These are phyloP conservation scores for Drosophila bunnanda DNA, from an alignment of 2,888 invertebrate genomes.

Conservation along the genomic window DNA sequence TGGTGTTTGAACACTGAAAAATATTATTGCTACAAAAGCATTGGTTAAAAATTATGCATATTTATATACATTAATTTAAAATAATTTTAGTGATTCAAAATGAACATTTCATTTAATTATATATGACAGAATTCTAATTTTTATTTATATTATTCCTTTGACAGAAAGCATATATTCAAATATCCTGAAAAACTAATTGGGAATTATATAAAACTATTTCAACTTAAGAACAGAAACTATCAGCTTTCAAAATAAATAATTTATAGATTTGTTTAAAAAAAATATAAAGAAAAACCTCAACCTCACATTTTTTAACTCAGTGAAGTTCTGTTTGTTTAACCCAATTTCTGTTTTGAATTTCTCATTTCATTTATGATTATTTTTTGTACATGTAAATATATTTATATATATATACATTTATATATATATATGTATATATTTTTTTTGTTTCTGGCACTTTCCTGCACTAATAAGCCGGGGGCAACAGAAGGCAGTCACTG, in stretches of 20 bases:
- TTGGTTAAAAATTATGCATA: too few relatives aligned
- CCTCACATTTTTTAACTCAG: neutral
- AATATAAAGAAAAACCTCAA: too few relatives aligned
- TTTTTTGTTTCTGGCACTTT: constrained; percentile 23
- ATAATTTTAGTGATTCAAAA: neutral
- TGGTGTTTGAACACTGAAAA: constrained; percentile 1
- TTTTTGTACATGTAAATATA: neutral
- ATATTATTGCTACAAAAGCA: neutral
- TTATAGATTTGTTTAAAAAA: too few relatives aligned
- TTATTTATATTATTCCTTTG: too few relatives aligned
- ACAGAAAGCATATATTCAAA: too few relatives aligned
- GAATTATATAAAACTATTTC: too few relatives aligned
- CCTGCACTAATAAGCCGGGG: constrained; percentile 25
- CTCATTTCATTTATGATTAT: neutral
- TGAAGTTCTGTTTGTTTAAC: neutral
- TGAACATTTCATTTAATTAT: neutral
- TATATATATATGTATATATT: neutral
- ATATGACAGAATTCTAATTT: too few relatives aligned
- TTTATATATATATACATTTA: neutral
- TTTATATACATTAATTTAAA: too few relatives aligned
- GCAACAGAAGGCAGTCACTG: neutral
- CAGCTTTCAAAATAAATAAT: too few relatives aligned
- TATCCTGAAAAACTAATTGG: too few relatives aligned
- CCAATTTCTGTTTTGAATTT: neutral
- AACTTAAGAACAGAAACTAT: too few relatives aligned